Percentiles rank a stretch among this genome's conserved stretches.
Conservation (phyloP, 1,140 invertebrate species). For the Tetranychus cinnabarinus region DNA sequence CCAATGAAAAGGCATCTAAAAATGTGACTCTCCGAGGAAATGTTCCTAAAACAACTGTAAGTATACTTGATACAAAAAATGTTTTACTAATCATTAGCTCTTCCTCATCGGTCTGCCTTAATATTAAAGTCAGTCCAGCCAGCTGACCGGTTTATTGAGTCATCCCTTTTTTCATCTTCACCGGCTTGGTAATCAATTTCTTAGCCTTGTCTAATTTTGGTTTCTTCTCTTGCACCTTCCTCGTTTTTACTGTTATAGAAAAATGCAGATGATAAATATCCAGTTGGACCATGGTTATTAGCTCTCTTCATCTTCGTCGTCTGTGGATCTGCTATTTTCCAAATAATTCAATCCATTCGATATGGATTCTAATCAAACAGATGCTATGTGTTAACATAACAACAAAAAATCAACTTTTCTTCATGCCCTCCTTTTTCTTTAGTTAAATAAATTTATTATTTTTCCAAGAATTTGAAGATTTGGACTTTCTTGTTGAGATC, state of each 20-base stretch:
- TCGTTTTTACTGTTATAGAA: conserved; percentile 38
- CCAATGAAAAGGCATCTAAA: conserved; percentile 91
- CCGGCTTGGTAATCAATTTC: too few relatives aligned
- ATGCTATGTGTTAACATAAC: background rate
- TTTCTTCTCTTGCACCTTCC: background rate
- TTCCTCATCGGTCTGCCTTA: too few relatives aligned
- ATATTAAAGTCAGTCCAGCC: too few relatives aligned
- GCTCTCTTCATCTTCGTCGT: conserved; percentile 94
- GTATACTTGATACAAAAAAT: conserved; percentile 17
- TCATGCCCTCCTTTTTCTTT: too few relatives aligned
- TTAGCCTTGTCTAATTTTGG: background rate
- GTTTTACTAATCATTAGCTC: too few relatives aligned
- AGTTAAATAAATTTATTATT: too few relatives aligned
- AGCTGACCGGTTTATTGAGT: too few relatives aligned
- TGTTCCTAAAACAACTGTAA: conserved; percentile 84
- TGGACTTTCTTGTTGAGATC: too few relatives aligned
- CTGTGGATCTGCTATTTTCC: conserved; percentile 90
- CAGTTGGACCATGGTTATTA: conserved; percentile 86
- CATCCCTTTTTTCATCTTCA: too few relatives aligned
- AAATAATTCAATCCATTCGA: conserved; percentile 22
- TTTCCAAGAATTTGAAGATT: too few relatives aligned
- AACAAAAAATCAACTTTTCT: background rate
- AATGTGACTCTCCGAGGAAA: conserved; percentile 84
- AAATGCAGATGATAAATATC: conserved; percentile 65
- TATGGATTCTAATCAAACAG: background rate